Evolutionary conservation across 2,797 vertebrate genomes (phyloP).

Genomic region (Synanceia verrucosa): DNA sequence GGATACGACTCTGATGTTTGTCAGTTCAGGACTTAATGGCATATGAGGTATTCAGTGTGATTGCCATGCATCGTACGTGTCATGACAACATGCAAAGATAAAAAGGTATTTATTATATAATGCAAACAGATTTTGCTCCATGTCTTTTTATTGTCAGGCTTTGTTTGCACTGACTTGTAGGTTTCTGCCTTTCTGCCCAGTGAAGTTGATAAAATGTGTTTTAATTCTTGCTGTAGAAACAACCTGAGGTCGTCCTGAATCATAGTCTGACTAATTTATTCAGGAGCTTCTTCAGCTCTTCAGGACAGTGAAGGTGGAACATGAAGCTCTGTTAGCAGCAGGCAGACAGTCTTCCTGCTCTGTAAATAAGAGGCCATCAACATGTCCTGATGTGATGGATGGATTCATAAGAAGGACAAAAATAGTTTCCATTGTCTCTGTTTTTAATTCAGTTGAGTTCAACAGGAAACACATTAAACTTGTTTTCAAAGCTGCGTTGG

Average conservation of each 20-base stretch:
- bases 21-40: background rate
- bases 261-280: background rate
- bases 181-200: background rate
- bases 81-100: too few species aligned
- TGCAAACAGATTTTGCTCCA: too few species aligned
- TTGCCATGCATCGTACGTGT: background rate
- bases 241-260: too few species aligned
- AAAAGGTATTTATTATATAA: too few species aligned
- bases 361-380: conserved; percentile 9
- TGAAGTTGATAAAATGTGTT: background rate
- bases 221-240: background rate
- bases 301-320: background rate
- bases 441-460: background rate
- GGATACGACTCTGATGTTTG: too few species aligned
- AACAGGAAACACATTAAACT: background rate
- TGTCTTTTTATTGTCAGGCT: background rate
- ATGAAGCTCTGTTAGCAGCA: background rate
- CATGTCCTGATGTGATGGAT: conserved; percentile 37
- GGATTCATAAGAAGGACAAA: conserved; percentile 11
- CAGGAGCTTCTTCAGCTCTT: background rate
- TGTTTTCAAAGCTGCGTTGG: too few species aligned
- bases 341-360: background rate
- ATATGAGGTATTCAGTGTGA: background rate
- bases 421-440: background rate
- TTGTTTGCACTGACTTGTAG: background rate